Evolutionary conservation across 2,888 invertebrate species (phyloP), one percentile per base, ranked within the genome.

Genomic region (Drosophila silvestris): DNA sequence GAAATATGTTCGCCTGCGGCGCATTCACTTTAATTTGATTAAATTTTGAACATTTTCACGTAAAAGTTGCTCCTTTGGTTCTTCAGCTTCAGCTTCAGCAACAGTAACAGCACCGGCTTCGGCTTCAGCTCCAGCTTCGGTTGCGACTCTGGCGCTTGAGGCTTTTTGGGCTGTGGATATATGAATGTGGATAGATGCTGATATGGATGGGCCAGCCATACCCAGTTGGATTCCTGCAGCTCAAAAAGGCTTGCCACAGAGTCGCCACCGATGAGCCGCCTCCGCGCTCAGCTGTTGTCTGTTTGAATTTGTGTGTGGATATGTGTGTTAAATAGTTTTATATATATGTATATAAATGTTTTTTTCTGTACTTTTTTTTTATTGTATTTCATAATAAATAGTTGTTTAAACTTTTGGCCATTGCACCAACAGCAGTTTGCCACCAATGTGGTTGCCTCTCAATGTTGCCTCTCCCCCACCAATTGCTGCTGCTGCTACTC

Each of bases 31-130:
- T 90, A 91, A 90, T 90, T 90, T 90, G 90, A 90, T 90, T 90
- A 90, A 91, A 91, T 91, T 91, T 91, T 91, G 87, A 88, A 90
- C 91, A 90, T 86, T 91, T 86, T 90, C 91, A 90, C 89, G 86
- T 88, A 90, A 91, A 91, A 90, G 91, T 90, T 91, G 83, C 78
- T 89, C 89, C 82, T 87, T 86, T 81, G 83, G 66, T 70, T 70
- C 79, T 62, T 47, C 65, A 50, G 52, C 61, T 22, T 33, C 67
- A n/a, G 41, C 12, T 2, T 1, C 41, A 41, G 41, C 12, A 10
- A 2, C 41, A n/a, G 37, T 6, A 19, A 7, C 19, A 19, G 0
- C 19, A 1, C 2, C 37, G 19, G 37, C 37, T 5, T 9, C n/a
- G n/a, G 47, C 44, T n/a, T 44, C 74, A 32, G 66, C 54, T 57